Base-by-base conservation (phyloP, 2,113 vertebrate genomes). In the Carassius carassius region DNA sequence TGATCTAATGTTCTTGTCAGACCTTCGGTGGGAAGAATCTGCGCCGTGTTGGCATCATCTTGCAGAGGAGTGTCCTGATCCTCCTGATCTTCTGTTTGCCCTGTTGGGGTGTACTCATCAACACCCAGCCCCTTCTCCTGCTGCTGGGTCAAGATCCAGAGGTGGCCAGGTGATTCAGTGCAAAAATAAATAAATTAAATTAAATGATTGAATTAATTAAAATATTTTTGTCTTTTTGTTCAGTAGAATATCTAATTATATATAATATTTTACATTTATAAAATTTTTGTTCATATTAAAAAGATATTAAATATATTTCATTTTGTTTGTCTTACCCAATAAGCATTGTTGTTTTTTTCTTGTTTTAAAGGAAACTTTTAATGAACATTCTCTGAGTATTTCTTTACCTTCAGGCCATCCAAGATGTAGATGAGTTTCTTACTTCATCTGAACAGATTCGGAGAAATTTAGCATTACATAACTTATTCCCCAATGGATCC, bases 21-120 rank as follows among this genome's bases (percentile, higher is more conserved):
- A 97, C 95, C 0, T 99, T 94, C 0, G 97, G 97, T 0, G 90
- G 96, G 62, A 95, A 85, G 86, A 98, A 97, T 88, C 86, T 97
- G 91, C 95, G 93, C 87, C 88, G 94, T 0, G 95, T 99, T 63
- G 97, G 97, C 2, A 95, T 95, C 86, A 96, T 99, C 87, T 92
- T 99, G 78, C 98, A 99, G 91, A 91, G 93, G 0, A 93, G 95
- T 1, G 67, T 91, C 47, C 91, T 99, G 78, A 96, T 97, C 84
- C 93, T 99, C 62, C 92, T 99, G 60, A 89, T 99, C 4, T 96
- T 94, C 92, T 98, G 96, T 89, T 93, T 98, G 32, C 98, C 97
- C 16, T 99, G 98, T 92, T 98, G 97, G 96, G 96, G 93, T 0
- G 67, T 98, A 72, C 96, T 99, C 84, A 86, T 99, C 87, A 99